Evolutionary conservation across 2,888 invertebrate genomes (phyloP), one percentile per base, ranked within the genome.

Genomic region (Keiferia lycopersicella): DNA sequence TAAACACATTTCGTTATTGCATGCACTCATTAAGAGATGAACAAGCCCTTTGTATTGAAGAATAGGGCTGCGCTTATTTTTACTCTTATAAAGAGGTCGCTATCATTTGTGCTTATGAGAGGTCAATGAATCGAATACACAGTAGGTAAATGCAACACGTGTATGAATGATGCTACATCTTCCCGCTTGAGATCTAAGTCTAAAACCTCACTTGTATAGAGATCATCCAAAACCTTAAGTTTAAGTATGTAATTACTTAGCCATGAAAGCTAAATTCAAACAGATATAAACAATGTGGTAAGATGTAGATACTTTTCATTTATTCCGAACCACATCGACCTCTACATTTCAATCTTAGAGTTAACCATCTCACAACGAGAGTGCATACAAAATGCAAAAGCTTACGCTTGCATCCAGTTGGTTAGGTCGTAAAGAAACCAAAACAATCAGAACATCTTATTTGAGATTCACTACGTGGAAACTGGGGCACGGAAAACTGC

Each of bases 21-120:
- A 56, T n/a, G 76, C 79, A 77, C 76, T 83, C 82, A 79, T 83
- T 82, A n/a, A 73, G 70, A 78, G 79, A 82, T 88, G 83, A 89
- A 88, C 81, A 81, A 73, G 76, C 74, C 73, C 80, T 80, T 82
- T 86, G 76, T 86, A 65, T 68, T 67, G 69, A 73, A 75, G 73
- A 77, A 80, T 77, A 76, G 71, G 73, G 74, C 73, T n/a, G 72
- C 73, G 73, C 81, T 83, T 85, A 83, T 84, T 81, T 83, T 79
- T 75, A 77, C 67, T 75, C 69, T 64, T 63, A 68, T 72, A 79
- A 78, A 69, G 76, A 79, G 78, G 79, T 78, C 74, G 73, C 59
- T 64, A 57, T 63, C 22, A 51, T 73, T 45, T 73, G 56, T 68
- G 69, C 66, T 64, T 69, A 71, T 74, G 72, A 78, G 76, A 73